These are phyloP conservation scores for Amphiprion percula DNA, from an alignment of 2,113 vertebrate genomes.

Conservation along the genomic window DNA sequence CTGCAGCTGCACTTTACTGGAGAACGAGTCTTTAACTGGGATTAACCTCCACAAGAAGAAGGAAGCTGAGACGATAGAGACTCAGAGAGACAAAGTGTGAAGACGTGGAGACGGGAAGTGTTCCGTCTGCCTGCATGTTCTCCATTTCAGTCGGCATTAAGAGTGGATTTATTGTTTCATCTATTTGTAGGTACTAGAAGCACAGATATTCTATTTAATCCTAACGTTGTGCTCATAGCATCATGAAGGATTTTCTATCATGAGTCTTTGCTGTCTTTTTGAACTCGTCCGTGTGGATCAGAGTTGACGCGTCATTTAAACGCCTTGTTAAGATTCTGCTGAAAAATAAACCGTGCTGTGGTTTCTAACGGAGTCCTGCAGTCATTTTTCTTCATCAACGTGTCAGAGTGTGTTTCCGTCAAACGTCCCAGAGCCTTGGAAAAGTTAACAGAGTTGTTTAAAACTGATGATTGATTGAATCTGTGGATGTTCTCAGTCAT, in stretches of 20 bases:
- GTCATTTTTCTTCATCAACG: not conserved
- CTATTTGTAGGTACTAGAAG: conserved; percentile 55
- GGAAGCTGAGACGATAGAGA: too few species aligned
- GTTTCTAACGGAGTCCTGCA: conserved; percentile 16
- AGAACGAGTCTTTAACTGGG: conserved; percentile 7
- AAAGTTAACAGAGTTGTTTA: too few species aligned
- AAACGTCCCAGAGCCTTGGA: too few species aligned
- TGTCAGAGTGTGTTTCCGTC: not conserved
- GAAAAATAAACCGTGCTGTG: conserved; percentile 45
- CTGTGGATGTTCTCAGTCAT: too few species aligned
- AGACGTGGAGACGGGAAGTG: conserved; percentile 18
- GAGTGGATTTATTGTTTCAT: conserved; percentile 51
- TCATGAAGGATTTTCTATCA: conserved; percentile 39
- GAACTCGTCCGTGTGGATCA: not conserved
- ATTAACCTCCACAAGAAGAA: not conserved
- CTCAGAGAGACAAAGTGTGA: too few species aligned
- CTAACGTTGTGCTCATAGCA: conserved; percentile 25
- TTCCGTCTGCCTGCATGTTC: conserved; percentile 60
- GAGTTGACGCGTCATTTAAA: conserved; percentile 21
- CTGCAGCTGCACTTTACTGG: conserved; percentile 70
- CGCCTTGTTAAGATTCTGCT: conserved; percentile 39
- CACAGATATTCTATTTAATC: conserved; percentile 66
- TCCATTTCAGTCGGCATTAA: conserved; percentile 53
- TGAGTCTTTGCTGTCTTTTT: conserved; percentile 3
- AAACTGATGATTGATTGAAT: too few species aligned